Evolutionary conservation across 2,113 vertebrate species (phyloP).

Genomic region (Electrona antarctica): DNA sequence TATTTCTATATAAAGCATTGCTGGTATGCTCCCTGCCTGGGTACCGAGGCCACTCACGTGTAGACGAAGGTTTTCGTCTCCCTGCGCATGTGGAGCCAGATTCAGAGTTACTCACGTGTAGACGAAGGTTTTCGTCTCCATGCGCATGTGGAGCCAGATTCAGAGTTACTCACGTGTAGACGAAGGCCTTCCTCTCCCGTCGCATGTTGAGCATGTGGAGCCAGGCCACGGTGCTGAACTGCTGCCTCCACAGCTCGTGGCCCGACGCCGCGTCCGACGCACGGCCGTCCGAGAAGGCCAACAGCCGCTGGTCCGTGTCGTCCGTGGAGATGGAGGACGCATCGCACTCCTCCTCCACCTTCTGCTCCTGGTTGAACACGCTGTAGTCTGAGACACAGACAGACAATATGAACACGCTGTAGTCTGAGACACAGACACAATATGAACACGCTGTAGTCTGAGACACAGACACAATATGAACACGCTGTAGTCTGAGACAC

Average conservation of each 20-base stretch:
- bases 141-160: no score
- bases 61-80: no score
- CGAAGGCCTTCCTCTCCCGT: conserved; percentile 86
- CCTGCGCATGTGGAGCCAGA: no score
- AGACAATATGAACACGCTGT: neutral
- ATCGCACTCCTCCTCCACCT: conserved; percentile 83
- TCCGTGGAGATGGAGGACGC: conserved; percentile 72
- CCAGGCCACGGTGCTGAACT: conserved; percentile 86
- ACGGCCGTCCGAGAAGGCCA: conserved; percentile 83
- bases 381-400: conserved; percentile 85
- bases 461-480: no score
- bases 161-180: conserved; percentile 73
- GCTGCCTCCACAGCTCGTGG: conserved; percentile 89
- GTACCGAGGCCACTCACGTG: no score
- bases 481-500: no score
- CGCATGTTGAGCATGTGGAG: conserved; percentile 90
- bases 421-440: neutral
- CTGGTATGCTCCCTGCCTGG: no score
- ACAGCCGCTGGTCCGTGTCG: conserved; percentile 88
- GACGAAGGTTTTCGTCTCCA: no score
- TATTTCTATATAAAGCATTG: no score
- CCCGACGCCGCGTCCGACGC: conserved; percentile 67
- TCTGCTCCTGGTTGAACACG: conserved; percentile 86
- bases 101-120: no score
- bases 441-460: neutral